Conservation (phyloP, 2,888 invertebrate genomes). For the Mythimna loreyi region DNA sequence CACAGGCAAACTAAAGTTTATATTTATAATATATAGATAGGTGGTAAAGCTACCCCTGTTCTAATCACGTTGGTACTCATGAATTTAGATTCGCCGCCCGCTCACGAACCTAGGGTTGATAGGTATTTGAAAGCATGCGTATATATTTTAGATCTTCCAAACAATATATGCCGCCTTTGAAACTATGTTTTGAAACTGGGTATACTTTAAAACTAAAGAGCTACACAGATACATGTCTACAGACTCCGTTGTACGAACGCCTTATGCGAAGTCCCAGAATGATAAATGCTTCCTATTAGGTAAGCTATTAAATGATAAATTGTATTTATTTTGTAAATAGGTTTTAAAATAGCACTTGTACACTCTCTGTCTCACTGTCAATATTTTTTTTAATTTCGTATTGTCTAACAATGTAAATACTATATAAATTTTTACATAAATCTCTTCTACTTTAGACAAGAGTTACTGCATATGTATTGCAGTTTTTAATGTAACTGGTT, state of each 20-base stretch:
- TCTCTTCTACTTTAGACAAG: background rate
- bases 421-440: too few species aligned
- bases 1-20: conserved; percentile 76
- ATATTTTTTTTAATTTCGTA: too few species aligned
- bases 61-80: conserved; percentile 81
- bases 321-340: too few species aligned
- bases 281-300: background rate
- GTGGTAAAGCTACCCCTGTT: conserved; percentile 71
- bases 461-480: too few species aligned
- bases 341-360: too few species aligned
- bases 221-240: too few species aligned
- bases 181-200: too few species aligned
- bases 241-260: background rate
- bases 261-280: background rate
- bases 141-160: conserved; percentile 17
- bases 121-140: conserved; percentile 25
- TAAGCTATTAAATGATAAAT: too few species aligned
- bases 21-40: conserved; percentile 72
- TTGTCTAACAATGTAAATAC: too few species aligned
- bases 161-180: background rate
- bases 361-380: too few species aligned
- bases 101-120: conserved; percentile 63
- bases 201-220: too few species aligned
- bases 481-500: background rate
- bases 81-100: conserved; percentile 77